phyloP scores from a whole-genome alignment of 2,113 vertebrate genomes.

The Chlorodrepanis virens region DNA sequence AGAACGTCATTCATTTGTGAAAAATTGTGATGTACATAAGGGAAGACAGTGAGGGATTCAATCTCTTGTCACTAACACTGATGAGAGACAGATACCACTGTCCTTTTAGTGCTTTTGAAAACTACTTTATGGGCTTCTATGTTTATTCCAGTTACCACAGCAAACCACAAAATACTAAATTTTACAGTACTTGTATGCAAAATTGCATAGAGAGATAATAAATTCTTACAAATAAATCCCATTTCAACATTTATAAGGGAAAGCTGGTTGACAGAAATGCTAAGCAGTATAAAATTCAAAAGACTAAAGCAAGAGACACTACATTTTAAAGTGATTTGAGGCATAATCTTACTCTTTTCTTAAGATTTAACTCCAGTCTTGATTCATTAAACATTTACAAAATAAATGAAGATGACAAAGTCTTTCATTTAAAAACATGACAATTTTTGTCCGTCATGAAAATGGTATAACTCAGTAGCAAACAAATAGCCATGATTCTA shows the following conservation, averaged over 20 bases:
- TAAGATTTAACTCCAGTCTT: background rate
- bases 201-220: conserved; percentile 50
- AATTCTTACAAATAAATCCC: conserved; percentile 10
- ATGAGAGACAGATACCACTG: background rate
- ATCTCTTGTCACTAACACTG: background rate
- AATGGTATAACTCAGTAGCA: background rate
- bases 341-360: background rate
- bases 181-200: conserved; percentile 9
- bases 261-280: background rate
- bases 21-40: background rate
- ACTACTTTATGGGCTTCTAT: background rate
- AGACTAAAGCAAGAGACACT: background rate
- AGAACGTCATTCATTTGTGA: background rate
- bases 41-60: background rate
- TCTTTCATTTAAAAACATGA: conserved; percentile 6
- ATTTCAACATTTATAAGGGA: background rate
- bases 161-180: background rate
- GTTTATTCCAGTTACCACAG: background rate
- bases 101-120: background rate
- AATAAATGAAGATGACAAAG: conserved; percentile 36
- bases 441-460: background rate
- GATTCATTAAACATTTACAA: conserved; percentile 28
- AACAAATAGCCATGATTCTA: conserved; percentile 18
- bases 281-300: background rate
- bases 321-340: background rate